Conservation (phyloP, 2,797 vertebrate species). For the Peromyscus nudipes region DNA sequence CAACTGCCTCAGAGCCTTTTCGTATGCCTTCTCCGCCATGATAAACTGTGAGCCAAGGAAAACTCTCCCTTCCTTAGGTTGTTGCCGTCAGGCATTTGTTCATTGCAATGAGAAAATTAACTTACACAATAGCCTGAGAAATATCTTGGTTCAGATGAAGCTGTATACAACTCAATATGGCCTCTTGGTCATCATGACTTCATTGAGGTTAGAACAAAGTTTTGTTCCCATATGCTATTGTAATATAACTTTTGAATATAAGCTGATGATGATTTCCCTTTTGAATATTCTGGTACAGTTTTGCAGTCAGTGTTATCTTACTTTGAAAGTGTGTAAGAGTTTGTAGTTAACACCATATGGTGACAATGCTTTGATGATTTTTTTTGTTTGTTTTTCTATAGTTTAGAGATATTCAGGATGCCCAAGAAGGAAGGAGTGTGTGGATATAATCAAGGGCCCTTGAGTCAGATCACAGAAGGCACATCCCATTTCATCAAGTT, state of each 20-base stretch:
- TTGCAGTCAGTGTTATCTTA: neutral
- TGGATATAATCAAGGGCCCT: neutral
- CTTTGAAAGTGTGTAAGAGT: constrained; percentile 30
- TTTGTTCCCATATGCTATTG: neutral
- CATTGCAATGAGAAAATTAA: neutral
- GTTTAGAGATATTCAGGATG: neutral
- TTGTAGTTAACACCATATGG: neutral
- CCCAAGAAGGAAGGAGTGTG: neutral
- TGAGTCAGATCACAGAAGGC: neutral
- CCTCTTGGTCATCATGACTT: neutral
- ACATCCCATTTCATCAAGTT: neutral
- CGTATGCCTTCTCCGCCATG: neutral
- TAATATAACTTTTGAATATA: neutral
- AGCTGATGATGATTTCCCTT: neutral
- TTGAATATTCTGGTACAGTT: neutral
- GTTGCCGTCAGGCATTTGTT: neutral
- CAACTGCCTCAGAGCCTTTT: neutral
- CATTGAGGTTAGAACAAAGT: neutral
- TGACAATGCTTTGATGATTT: neutral
- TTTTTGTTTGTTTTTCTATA: neutral
- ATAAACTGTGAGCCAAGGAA: neutral
- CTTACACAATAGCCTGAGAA: neutral
- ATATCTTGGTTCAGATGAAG: neutral
- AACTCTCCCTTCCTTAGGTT: neutral
- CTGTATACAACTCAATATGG: neutral